Evolutionary conservation across 2,797 vertebrate genomes (phyloP), one percentile per base, ranked within the genome.

Genomic region (Galago senegalensis): DNA sequence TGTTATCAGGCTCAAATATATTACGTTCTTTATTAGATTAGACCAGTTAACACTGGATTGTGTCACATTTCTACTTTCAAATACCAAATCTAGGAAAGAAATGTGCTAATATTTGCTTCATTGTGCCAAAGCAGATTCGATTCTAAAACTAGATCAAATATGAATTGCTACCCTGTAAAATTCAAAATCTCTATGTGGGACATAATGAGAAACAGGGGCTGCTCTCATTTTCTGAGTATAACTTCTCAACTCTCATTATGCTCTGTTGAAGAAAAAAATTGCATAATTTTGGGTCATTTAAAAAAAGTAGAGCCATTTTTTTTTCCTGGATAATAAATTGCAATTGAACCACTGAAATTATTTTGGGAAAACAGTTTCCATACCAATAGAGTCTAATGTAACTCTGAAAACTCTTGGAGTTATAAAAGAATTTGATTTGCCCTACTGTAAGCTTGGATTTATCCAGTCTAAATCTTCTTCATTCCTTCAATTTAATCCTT

Each of bases 111-210:
- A 80, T 93, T 98, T 97, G 58, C 65, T 97, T 94, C 43, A 70
- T 89, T 95, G 82, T 96, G 90, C 85, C 84, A 96, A 96, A 96
- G 96, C 90, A 43, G 6, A 96, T 93, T 94, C 89, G 89, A 10
- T 94, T 95, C 80, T 87, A 97, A 98, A 98, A 92, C 16, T 43
- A 97, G 89, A 97, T 90, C 93, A 97, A 98, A 97, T 89, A 94
- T 79, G 8, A 98, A 87, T 46, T 21, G 75, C 79, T 94, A 91
- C 73, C 80, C 81, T 97, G 29, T 92, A 97, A 97, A 98, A 96
- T 92, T 81, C 60, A 91, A 96, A 95, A 96, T 95, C 49, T 91
- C 13, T 92, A 83, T 84, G 43, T 91, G 72, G 81, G 96, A 94
- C 85, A 40, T 95, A 97, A 98, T 91, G 91, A 96, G 96, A 97